Evolutionary conservation across 1,140 invertebrate genomes (phyloP).

Genomic region (Conus betulinus): DNA sequence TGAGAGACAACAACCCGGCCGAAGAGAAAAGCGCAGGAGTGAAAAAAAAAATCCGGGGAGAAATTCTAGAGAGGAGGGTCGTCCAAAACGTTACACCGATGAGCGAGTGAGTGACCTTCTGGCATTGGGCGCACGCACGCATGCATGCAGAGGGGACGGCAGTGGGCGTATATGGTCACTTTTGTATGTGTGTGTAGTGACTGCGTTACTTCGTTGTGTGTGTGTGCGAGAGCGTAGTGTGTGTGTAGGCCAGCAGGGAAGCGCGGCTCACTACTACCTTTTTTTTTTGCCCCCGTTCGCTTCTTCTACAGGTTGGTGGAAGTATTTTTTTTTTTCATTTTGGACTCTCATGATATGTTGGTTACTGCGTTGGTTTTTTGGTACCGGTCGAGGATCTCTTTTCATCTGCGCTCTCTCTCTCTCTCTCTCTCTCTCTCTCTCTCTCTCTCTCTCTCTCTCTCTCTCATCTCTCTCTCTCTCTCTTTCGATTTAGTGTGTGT

Average conservation of each 20-base stretch:
- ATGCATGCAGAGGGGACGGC: no score
- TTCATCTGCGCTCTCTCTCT: no score
- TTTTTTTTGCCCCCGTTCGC: not conserved
- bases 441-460: not conserved
- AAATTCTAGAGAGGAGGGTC: not conserved
- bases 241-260: not conserved
- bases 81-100: not conserved
- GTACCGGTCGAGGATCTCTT: not conserved
- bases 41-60: no score
- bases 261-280: not conserved
- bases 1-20: no score
- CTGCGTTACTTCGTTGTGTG: not conserved
- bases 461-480: not conserved
- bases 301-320: not conserved
- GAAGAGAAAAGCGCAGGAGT: no score
- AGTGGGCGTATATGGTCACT: constrained; percentile 4
- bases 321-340: not conserved
- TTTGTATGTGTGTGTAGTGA: not conserved
- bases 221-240: not conserved
- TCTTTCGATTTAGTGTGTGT: not conserved
- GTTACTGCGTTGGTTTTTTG: not conserved
- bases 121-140: not conserved
- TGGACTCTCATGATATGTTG: not conserved
- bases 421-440: not conserved
- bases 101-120: constrained; percentile 1